Base-by-base conservation (phyloP, 2,797 vertebrate species). In the Pseudochirops cupreus region DNA sequence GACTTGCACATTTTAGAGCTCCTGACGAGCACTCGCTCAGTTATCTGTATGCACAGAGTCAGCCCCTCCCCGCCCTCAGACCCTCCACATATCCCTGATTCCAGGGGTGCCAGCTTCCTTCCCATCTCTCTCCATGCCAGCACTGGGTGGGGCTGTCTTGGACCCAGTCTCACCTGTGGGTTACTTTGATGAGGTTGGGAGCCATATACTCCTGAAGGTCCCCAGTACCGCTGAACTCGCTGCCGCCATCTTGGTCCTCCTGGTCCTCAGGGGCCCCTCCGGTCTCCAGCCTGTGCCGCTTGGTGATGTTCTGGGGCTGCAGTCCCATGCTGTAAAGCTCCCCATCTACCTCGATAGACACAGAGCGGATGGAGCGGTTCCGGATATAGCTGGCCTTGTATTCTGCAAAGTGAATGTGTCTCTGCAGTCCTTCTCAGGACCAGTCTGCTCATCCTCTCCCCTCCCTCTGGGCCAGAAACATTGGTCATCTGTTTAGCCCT, bases 151-250 rank as follows among this genome's bases (percentile, higher is more conserved):
- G 87, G 24, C 46, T 24, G 87, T 28, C 33, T 12, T 29, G 3
- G 46, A 50, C 57, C 59, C 57, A 28, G 28, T 56, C 99, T 98
- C 95, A 99, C 99, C 99, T 99, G 96, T 99, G 99, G 6, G 99
- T 99, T 94, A 99, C 99, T 98, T 99, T 99, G 96, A 99, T 99
- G 54, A 99, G 99, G 87, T 98, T 99, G 62, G 99, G 98, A 28
- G 98, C 97, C 1, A 95, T 26, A 31, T 98, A 97, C 16, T 98
- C 98, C 0, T 97, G 98, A 95, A 98, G 97, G 87, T 98, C 98
- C 0, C 99, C 99, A 6, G 99, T 99, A 46, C 99, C 99, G 31
- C 99, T 99, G 98, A 99, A 99, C 67, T 99, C 99, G 18, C 94
- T 97, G 82, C 59, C 0, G 3, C 98, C 98, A 3, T 98, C 98